These are phyloP conservation scores for Coccyzus lansbergi DNA, from an alignment of 2,797 vertebrate species.

Conservation along the genomic window DNA sequence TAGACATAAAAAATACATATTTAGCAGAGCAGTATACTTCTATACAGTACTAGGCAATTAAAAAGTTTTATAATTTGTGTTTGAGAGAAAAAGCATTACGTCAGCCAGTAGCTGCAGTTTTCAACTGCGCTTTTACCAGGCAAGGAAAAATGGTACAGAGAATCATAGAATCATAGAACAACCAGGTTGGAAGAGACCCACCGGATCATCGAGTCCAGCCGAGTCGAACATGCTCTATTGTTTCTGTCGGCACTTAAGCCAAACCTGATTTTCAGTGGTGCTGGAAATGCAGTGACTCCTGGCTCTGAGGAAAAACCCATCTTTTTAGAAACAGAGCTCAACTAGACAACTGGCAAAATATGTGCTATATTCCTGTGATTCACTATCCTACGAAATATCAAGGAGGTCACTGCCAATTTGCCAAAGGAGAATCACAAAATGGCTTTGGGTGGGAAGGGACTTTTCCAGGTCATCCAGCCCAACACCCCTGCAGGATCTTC, in stretches of 20 bases:
- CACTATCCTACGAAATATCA: neutral
- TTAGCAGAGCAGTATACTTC: neutral
- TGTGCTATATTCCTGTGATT: fast-evolving
- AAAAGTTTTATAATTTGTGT: neutral
- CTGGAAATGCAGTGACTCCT: neutral
- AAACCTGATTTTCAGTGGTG: conserved; percentile 22
- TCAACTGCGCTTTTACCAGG: conserved; percentile 3
- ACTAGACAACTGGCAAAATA: neutral
- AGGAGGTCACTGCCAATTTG: neutral
- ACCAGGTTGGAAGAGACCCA: too few species aligned
- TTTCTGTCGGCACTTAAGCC: neutral
- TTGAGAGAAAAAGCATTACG: neutral
- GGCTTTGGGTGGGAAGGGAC: too few species aligned
- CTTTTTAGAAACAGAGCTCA: neutral
- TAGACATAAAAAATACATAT: neutral
- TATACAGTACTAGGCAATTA: neutral
- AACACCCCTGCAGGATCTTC: too few species aligned
- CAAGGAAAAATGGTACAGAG: conserved; percentile 35
- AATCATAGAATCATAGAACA: too few species aligned
- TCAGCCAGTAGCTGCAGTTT: neutral
- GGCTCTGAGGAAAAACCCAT: neutral
- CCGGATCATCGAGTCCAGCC: too few species aligned
- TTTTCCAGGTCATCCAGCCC: too few species aligned
- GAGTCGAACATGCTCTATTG: neutral
- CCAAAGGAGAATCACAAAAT: neutral